These are phyloP conservation scores for Globodera rostochiensis DNA, from an alignment of 1,140 invertebrate genomes.

Conservation along the genomic window DNA sequence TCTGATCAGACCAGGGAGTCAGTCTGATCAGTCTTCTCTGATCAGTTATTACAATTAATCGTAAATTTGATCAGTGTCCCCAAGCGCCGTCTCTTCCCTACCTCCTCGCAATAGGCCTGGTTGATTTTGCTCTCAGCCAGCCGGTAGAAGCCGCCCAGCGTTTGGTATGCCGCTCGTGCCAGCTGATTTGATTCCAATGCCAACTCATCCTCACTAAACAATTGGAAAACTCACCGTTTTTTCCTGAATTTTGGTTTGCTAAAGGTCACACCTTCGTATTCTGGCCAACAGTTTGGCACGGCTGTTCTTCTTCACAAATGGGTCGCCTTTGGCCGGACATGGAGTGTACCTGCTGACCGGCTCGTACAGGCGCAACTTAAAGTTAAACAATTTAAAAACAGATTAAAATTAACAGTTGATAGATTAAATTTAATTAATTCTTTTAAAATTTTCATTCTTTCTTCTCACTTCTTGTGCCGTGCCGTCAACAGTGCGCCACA, in stretches of 20 bases:
- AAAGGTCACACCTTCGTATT: background rate
- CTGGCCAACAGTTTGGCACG: background rate
- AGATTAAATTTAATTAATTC: no score
- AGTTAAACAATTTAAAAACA: background rate
- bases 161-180: slow-evolving; percentile 9
- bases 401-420: background rate
- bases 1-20: no score
- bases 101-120: slow-evolving; percentile 28
- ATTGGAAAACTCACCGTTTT: background rate
- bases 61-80: no score
- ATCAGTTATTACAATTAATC: no score
- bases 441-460: background rate
- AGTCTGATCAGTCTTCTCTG: no score
- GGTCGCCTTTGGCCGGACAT: background rate
- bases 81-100: background rate
- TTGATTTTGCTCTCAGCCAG: slow-evolving; percentile 19
- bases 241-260: background rate
- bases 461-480: slow-evolving; percentile 14
- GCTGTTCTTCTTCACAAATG: background rate
- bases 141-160: background rate
- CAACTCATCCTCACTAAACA: background rate
- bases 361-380: slow-evolving; percentile 20
- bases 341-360: background rate
- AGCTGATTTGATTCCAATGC: background rate
- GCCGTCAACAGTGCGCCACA: background rate